Evolutionary conservation across 2,888 invertebrate genomes (phyloP).

Genomic region (Hydriomena furcata): DNA sequence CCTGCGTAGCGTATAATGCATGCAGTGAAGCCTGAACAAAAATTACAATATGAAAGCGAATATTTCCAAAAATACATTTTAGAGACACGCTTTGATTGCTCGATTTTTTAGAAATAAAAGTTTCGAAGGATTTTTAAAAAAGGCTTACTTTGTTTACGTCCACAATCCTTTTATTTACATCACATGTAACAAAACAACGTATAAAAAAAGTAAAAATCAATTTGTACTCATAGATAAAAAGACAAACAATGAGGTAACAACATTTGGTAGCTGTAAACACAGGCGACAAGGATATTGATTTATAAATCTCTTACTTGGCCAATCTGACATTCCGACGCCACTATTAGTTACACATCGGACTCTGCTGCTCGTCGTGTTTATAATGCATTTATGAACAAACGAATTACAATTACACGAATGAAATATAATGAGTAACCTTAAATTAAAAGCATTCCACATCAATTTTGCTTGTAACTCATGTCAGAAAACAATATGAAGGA

Average conservation of each 20-base stretch:
- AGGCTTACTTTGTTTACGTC: not conserved
- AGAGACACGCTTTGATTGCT: not conserved
- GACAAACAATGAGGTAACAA: conserved; percentile 22
- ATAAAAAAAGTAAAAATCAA: conserved; percentile 1
- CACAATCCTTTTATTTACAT: conserved; percentile 4
- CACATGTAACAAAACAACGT: not conserved
- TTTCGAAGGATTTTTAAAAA: not conserved
- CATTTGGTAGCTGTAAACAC: conserved; percentile 41
- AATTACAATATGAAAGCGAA: conserved; percentile 21
- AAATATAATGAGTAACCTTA: not conserved
- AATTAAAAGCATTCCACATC: conserved; percentile 6
- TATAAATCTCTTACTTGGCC: conserved; percentile 49
- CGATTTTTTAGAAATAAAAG: not conserved
- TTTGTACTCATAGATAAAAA: conserved; percentile 14
- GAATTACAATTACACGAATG: not conserved
- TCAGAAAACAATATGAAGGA: not conserved
- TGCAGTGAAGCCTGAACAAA: conserved; percentile 59
- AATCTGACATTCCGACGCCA: conserved; percentile 47
- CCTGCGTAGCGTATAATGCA: conserved; percentile 69
- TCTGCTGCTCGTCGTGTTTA: conserved; percentile 22
- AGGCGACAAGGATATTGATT: conserved; percentile 55
- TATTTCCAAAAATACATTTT: conserved; percentile 25
- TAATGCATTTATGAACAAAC: conserved; percentile 3
- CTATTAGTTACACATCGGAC: conserved; percentile 37
- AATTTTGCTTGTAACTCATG: not conserved